A percentile compares a stretch with the other conserved stretches of the same genome.
phyloP scores from a whole-genome alignment of 2,113 vertebrate species.

The Lates calcarifer region DNA sequence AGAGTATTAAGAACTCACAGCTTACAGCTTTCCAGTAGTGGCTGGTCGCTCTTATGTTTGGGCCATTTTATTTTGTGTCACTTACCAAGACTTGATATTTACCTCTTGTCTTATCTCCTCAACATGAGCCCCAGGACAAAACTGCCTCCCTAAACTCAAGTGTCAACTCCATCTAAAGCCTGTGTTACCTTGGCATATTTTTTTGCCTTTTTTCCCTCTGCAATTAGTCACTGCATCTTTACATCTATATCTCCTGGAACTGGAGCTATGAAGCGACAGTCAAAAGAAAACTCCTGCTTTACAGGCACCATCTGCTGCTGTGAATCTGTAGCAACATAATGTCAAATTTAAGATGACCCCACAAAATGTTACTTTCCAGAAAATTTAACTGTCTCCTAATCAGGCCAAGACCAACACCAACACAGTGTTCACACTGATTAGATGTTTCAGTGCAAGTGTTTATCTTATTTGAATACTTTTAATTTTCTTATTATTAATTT shows the following conservation, averaged over 20 bases:
- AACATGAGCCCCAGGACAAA: neutral
- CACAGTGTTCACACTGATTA: too few species aligned
- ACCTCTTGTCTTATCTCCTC: neutral
- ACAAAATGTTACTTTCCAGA: too few species aligned
- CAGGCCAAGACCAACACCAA: too few species aligned
- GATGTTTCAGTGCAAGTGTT: too few species aligned
- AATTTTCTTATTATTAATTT: too few species aligned
- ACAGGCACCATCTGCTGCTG: conserved; percentile 41
- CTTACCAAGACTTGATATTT: neutral
- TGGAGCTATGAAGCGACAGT: neutral
- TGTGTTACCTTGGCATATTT: neutral
- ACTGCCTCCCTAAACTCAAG: neutral
- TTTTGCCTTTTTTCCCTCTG: too few species aligned
- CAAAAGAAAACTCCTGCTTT: neutral
- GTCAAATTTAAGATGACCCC: too few species aligned
- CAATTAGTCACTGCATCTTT: neutral
- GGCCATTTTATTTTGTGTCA: neutral
- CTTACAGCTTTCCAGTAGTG: neutral
- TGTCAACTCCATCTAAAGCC: neutral
- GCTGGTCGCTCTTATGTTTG: neutral
- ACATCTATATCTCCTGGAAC: neutral
- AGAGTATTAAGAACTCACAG: neutral
- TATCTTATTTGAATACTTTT: too few species aligned
- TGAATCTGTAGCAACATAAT: conserved; percentile 2
- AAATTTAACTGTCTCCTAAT: too few species aligned